Conservation (phyloP, 2,113 vertebrate species). For the Lophotis ruficrista region DNA sequence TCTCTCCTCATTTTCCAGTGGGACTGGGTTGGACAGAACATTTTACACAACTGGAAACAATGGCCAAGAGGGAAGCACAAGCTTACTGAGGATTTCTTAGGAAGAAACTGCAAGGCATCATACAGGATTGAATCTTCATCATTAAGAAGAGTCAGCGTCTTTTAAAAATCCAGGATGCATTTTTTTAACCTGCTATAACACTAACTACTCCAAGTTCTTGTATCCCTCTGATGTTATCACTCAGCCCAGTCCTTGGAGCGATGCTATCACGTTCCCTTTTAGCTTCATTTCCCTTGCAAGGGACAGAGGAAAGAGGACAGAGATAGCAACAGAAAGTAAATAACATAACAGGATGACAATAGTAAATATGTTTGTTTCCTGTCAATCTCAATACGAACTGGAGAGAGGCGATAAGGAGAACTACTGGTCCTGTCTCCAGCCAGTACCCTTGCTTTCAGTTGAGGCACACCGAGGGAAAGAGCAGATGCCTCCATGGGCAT, state of each 20-base stretch:
- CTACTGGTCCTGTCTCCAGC: neutral
- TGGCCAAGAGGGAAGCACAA: neutral
- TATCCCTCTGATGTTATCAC: neutral
- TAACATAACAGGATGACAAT: neutral
- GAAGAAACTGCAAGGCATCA: neutral
- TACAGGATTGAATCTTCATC: neutral
- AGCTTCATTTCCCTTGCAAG: neutral
- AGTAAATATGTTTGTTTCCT: constrained; percentile 54
- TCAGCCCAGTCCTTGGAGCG: neutral
- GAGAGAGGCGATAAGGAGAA: neutral
- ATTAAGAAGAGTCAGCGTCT: neutral
- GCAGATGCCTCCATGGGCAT: neutral
- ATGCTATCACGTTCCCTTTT: neutral
- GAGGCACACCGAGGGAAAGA: neutral
- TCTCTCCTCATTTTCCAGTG: neutral
- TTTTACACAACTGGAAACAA: neutral
- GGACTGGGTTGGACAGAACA: neutral
- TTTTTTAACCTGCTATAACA: neutral
- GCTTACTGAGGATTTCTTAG: neutral
- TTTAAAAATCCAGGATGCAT: neutral
- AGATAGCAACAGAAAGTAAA: constrained; percentile 8
- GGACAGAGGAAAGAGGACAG: constrained; percentile 32
- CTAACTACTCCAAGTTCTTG: neutral
- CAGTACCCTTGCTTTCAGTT: neutral
- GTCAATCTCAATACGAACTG: neutral